Evolutionary conservation across 2,797 vertebrate genomes (phyloP), one percentile per base, ranked within the genome.

Genomic region (Argya squamiceps): DNA sequence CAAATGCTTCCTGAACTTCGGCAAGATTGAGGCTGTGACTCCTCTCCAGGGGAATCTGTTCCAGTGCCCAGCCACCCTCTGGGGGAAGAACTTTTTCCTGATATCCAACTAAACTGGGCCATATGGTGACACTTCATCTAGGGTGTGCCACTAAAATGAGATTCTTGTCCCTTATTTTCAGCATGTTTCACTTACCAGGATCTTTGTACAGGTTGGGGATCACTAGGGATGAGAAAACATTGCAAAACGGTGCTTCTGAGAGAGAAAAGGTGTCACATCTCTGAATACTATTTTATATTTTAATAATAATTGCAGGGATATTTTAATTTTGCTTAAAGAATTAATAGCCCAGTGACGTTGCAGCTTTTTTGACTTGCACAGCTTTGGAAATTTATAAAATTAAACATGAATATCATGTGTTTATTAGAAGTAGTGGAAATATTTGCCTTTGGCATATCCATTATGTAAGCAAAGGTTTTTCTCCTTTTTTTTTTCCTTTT

Each of bases 91-190:
- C 18, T 12, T 65, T 64, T 23, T 53, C 22, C 52, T 78, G 11
- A 12, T 29, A 7, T 10, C 26, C 52, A 18, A 1, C 67, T 83
- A 55, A 65, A 71, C 34, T 87, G 88, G 73, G 67, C 84, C 62
- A 8, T 34, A 56, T 4, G 36, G 69, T 43, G 69, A 22, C 77
- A 22, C 46, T 58, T 85, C 69, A 81, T 52, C 34, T 70, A 26
- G 69, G 24, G 68, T 67, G 59, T 79, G 84, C 76, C 46, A 15
- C 27, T 68, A 29, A 75, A 68, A 2, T 73, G 84, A 92, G 58
- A 76, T 62, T 58, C 63, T 63, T 74, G 60, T 92, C 47, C 58
- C 62, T 90, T 67, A 34, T 96, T 93, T 93, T 93, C 84, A 89
- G 68, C 32, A 7, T 85, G 29, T 77, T 22, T 55, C 24, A n/a